Conservation (phyloP, 2,888 invertebrate genomes). For the Cantharis nigra region DNA sequence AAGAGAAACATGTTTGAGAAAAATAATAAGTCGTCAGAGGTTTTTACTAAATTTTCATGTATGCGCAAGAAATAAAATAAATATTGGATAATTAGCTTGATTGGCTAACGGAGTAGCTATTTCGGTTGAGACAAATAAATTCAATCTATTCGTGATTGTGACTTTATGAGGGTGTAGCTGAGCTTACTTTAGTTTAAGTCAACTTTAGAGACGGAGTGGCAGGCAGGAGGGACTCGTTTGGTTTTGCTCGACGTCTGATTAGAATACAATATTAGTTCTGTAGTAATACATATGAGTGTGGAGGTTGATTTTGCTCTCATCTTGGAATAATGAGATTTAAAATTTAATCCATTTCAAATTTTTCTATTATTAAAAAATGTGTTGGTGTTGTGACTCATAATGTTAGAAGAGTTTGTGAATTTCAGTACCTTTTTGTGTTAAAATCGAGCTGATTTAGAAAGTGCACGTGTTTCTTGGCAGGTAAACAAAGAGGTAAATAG, state of each 20-base stretch:
- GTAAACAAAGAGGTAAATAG: slow-evolving; percentile 34
- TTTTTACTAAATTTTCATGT: neutral
- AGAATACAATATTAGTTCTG: slow-evolving; percentile 17
- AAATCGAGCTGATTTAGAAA: slow-evolving; percentile 9
- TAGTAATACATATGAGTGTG: slow-evolving; percentile 1
- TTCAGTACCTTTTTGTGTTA: slow-evolving; percentile 1
- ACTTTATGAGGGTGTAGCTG: slow-evolving; percentile 21
- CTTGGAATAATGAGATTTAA: slow-evolving; percentile 12
- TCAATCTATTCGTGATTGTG: neutral
- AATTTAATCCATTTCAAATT: neutral
- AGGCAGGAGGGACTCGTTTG: slow-evolving; percentile 8
- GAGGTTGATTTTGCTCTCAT: slow-evolving; percentile 7
- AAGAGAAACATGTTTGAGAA: neutral
- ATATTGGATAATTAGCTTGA: neutral
- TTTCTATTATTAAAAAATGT: slow-evolving; percentile 13
- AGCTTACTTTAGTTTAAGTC: neutral
- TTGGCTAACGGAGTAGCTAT: neutral
- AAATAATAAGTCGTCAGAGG: neutral
- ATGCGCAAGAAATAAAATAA: neutral
- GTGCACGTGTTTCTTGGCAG: slow-evolving; percentile 35
- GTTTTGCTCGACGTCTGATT: slow-evolving; percentile 29
- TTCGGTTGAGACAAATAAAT: neutral
- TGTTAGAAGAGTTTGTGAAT: slow-evolving; percentile 9
- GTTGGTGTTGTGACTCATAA: slow-evolving; percentile 7
- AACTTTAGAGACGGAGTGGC: slow-evolving; percentile 9